Percentiles rank a stretch among this genome's conserved stretches.
These are phyloP conservation scores for Acronicta leporina DNA, from an alignment of 2,888 invertebrate genomes.

Conservation along the genomic window DNA sequence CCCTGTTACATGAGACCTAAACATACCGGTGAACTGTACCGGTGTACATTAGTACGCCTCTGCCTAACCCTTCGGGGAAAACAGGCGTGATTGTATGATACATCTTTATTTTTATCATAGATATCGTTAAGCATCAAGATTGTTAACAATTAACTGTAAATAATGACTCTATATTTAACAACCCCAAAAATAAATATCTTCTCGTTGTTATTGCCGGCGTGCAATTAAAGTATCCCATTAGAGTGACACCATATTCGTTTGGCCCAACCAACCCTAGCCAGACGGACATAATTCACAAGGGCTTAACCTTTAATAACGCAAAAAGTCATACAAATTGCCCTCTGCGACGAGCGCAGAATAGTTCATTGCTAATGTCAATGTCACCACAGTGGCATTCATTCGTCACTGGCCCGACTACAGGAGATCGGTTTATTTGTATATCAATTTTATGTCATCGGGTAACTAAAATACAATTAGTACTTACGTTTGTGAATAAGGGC, in stretches of 20 bases:
- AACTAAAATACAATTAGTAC: background rate
- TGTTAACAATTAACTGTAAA: too few relatives aligned
- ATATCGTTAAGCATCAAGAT: too few relatives aligned
- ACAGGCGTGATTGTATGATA: too few relatives aligned
- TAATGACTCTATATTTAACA: background rate
- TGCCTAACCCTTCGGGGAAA: too few relatives aligned
- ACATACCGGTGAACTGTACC: too few relatives aligned
- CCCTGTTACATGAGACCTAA: too few relatives aligned
- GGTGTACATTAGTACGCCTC: too few relatives aligned
- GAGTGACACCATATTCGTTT: slow-evolving; percentile 27
- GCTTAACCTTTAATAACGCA: slow-evolving; percentile 47
- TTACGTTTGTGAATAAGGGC: background rate
- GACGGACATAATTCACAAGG: slow-evolving; percentile 47
- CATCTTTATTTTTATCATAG: too few relatives aligned
- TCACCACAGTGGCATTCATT: slow-evolving; percentile 32
- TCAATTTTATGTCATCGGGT: background rate
- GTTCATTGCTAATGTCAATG: slow-evolving; percentile 44
- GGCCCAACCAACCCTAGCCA: slow-evolving; percentile 27
- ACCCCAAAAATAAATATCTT: slow-evolving; percentile 9
- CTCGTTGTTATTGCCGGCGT: slow-evolving; percentile 22
- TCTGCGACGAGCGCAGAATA: slow-evolving; percentile 26
- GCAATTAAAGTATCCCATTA: slow-evolving; percentile 29
- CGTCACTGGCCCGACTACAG: slow-evolving; percentile 9
- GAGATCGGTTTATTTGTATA: slow-evolving; percentile 6
- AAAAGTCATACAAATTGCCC: slow-evolving; percentile 53